Conservation (phyloP, 2,888 invertebrate species). For the Catocala sponsa region DNA sequence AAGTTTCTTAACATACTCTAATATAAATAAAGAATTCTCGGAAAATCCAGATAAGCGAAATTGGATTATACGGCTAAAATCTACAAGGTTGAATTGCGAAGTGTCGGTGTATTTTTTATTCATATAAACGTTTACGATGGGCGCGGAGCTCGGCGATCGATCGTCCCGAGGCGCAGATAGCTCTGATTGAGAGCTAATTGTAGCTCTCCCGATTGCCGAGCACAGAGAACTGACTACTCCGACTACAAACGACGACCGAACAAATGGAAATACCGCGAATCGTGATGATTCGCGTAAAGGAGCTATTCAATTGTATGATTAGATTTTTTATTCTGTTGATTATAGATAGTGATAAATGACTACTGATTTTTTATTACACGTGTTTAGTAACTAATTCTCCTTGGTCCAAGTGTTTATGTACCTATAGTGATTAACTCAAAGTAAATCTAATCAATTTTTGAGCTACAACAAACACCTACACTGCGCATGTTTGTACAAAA, state of each 20-base stretch:
- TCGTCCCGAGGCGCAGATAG: slow-evolving; percentile 18
- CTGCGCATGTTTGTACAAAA: background rate
- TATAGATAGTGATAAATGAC: slow-evolving; percentile 35
- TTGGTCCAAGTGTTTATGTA: background rate
- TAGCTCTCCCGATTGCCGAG: slow-evolving; percentile 19
- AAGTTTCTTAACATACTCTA: slow-evolving; percentile 4
- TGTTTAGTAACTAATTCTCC: slow-evolving; percentile 1
- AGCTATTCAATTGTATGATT: slow-evolving; percentile 42
- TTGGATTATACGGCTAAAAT: slow-evolving; percentile 16
- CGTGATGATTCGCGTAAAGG: slow-evolving; percentile 48
- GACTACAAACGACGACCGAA: slow-evolving; percentile 17
- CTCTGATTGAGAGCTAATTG: slow-evolving; percentile 65
- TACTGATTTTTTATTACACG: slow-evolving; percentile 28
- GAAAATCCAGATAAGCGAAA: slow-evolving; percentile 14
- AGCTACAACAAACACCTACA: background rate
- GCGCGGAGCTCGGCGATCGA: slow-evolving; percentile 3
- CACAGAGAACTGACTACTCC: slow-evolving; percentile 5
- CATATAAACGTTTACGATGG: slow-evolving; percentile 2
- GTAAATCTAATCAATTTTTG: slow-evolving; percentile 8
- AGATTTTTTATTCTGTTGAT: slow-evolving; percentile 42
- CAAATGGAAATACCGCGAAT: slow-evolving; percentile 44
- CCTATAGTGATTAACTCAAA: background rate
- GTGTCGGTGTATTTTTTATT: slow-evolving; percentile 19
- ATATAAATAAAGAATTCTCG: slow-evolving; percentile 3
- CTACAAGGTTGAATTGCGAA: slow-evolving; percentile 16